Evolutionary conservation across 2,797 vertebrate genomes (phyloP).

Genomic region (Tarsius wallacei): DNA sequence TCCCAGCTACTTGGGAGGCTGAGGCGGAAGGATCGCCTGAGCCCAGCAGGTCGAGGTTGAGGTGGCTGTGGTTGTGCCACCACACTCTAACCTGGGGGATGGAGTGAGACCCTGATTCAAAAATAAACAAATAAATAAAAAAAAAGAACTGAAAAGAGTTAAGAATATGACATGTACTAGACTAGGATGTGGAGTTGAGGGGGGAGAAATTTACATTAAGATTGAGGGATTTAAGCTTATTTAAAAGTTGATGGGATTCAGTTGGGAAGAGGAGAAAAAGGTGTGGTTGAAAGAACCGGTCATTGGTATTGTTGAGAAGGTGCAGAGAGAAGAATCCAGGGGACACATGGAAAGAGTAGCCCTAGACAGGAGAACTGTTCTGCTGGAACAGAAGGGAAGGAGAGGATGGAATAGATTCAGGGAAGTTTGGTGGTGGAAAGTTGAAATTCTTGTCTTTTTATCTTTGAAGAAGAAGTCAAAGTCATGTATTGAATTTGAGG

Average conservation of each 20-base stretch:
- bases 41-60: no score
- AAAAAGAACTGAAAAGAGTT: neutral
- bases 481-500: neutral
- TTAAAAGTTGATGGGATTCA: neutral
- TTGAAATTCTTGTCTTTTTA: neutral
- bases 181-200: neutral
- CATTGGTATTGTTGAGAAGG: neutral
- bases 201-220: neutral
- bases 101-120: no score
- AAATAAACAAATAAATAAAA: no score
- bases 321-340: neutral
- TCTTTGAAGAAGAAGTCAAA: constrained; percentile 8
- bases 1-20: no score
- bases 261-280: neutral
- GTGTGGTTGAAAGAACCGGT: neutral
- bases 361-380: neutral
- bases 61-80: no score
- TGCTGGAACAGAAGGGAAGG: neutral
- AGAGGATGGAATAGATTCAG: neutral
- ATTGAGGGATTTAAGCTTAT: neutral
- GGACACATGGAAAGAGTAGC: neutral
- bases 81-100: no score
- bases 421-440: neutral
- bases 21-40: no score
- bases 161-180: neutral